phyloP scores from a whole-genome alignment of 2,888 invertebrate genomes.

The Tanytarsus gracilentus region DNA sequence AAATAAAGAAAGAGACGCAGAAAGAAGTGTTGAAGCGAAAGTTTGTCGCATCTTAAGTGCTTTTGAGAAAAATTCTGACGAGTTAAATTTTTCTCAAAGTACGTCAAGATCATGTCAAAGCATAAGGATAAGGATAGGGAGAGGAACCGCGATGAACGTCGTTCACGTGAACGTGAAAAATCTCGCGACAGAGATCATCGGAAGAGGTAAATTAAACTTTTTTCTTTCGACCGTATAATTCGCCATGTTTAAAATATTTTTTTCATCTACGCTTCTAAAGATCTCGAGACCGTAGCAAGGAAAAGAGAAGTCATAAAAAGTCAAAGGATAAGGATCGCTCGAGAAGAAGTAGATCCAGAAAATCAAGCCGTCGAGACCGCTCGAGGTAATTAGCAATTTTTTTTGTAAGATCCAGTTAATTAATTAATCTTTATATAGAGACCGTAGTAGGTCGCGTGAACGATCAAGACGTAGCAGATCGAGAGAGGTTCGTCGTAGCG shows the following conservation, averaged over 20 bases:
- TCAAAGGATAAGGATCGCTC: slow-evolving; percentile 33
- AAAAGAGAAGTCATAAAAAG: slow-evolving; percentile 32
- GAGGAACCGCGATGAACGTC: slow-evolving; percentile 27
- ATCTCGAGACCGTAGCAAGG: slow-evolving; percentile 12
- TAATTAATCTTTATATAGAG: neutral
- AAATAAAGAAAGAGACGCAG: no score
- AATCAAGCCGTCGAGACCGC: slow-evolving; percentile 36
- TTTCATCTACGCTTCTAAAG: slow-evolving; percentile 26
- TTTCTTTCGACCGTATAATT: slow-evolving; percentile 16
- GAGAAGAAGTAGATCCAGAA: slow-evolving; percentile 30
- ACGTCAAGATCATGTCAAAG: slow-evolving; percentile 30
- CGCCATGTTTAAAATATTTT: slow-evolving; percentile 27
- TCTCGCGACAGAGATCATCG: slow-evolving; percentile 42
- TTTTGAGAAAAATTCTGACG: no score
- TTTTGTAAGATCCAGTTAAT: neutral
- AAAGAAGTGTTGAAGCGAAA: no score
- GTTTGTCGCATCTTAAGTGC: no score
- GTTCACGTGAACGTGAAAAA: slow-evolving; percentile 32
- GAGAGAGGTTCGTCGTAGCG: no score
- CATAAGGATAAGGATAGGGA: slow-evolving; percentile 33
- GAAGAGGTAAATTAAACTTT: slow-evolving; percentile 35
- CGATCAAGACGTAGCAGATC: slow-evolving; percentile 5
- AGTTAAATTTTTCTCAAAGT: no score
- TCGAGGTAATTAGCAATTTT: neutral
- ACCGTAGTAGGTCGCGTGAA: neutral